phyloP scores from a whole-genome alignment of 2,113 vertebrate species.

The Piprites chloris region DNA sequence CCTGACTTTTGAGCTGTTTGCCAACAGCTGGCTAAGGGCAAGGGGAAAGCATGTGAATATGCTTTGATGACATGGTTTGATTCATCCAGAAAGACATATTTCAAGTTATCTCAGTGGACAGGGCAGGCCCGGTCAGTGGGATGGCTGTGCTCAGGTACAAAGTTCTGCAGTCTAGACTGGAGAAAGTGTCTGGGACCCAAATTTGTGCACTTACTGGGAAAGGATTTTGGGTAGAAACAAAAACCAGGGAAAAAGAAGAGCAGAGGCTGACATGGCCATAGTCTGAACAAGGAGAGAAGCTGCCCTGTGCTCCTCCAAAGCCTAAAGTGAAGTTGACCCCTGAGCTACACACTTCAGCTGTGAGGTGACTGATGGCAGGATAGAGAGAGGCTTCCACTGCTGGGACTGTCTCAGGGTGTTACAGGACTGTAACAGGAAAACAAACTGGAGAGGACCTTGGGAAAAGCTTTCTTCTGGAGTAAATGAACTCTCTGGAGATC shows the following conservation, averaged over 20 bases:
- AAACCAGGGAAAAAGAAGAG: neutral
- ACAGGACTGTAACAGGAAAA: neutral
- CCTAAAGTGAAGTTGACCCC: neutral
- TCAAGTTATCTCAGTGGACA: neutral
- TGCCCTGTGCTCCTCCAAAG: neutral
- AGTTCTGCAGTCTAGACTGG: neutral
- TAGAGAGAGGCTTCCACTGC: neutral
- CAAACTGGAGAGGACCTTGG: neutral
- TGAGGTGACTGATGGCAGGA: neutral
- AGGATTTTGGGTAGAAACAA: neutral
- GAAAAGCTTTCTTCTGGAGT: neutral
- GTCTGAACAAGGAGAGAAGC: neutral
- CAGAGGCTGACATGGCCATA: neutral
- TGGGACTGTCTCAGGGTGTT: neutral
- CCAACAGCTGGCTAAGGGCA: neutral
- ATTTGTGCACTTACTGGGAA: neutral
- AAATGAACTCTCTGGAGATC: neutral
- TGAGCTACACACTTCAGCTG: neutral
- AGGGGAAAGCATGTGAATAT: neutral
- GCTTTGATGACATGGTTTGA: neutral
- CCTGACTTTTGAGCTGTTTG: neutral
- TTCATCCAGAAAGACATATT: neutral
- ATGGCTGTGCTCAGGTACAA: neutral
- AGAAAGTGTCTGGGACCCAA: neutral
- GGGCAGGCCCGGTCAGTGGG: neutral